phyloP scores from a whole-genome alignment of 2,113 vertebrate species.

The Sapajus apella region DNA sequence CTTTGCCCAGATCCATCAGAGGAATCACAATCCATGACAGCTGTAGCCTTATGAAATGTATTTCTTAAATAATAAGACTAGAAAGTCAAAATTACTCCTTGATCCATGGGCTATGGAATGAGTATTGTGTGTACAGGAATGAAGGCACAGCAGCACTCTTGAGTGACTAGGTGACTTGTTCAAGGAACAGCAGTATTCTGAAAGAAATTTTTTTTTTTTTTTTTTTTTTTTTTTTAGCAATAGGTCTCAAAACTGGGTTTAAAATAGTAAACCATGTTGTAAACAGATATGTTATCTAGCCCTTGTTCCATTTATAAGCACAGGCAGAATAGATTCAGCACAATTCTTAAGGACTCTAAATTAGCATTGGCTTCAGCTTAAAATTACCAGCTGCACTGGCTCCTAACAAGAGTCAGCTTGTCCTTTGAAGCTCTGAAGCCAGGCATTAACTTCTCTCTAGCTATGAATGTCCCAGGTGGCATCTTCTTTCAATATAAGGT shows the following conservation, averaged over 20 bases:
- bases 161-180: not conserved
- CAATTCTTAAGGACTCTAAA: not conserved
- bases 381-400: not conserved
- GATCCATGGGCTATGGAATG: not conserved
- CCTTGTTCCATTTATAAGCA: not conserved
- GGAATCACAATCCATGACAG: not conserved
- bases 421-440: not conserved
- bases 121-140: not conserved
- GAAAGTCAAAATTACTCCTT: not conserved
- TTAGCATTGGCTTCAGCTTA: not conserved
- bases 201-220: not conserved
- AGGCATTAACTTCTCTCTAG: not conserved
- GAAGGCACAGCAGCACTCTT: not conserved
- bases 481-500: not conserved
- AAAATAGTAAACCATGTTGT: not conserved
- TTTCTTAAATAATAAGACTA: not conserved
- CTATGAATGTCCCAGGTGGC: not conserved
- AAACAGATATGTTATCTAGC: not conserved
- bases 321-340: not conserved
- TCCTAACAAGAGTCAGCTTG: not conserved
- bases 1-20: not conserved
- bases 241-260: not conserved
- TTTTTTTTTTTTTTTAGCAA: not conserved
- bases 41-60: not conserved
- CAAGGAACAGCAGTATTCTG: not conserved